Base-by-base conservation (phyloP, 2,888 invertebrate genomes). In the Charanyca ferruginea region DNA sequence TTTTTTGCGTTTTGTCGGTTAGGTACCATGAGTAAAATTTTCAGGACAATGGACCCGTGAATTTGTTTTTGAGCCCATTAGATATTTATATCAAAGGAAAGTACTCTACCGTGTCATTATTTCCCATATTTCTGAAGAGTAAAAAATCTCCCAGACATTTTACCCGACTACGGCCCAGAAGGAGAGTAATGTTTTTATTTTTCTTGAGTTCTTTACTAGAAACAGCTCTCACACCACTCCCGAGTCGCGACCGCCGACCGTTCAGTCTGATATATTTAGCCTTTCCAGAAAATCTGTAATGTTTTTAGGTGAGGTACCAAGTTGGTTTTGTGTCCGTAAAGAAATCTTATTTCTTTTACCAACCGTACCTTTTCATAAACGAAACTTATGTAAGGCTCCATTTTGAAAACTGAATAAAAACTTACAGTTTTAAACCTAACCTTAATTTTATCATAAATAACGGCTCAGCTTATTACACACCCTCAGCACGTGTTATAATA, bases 61-160 rank as follows among this genome's bases (percentile, higher is more conserved):
- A 55, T 63, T 75, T 76, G 55, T 66, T 76, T 76, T 66, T 52
- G 25, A 74, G 48, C 52, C 54, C 57, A 76, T 66, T 77, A 63
- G n/a, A n/a, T n/a, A 13, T 16, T 45, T 69, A 60, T 47, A 63
- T 51, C 64, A 60, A 70, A 75, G 44, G 44, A 65, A 73, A 48
- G 51, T 65, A 70, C 53, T 69, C 25, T 58, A 74, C 23, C 52
- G 67, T 67, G 64, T 52, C 59, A 79, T 78, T 77, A 66, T 78
- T 72, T 73, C 64, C 49, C 63, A 68, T 54, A 25, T 60, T 73
- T 73, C 68, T 45, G 1, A 54, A 63, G 13, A 54, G 20, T 11
- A 35, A 47, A 52, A 58, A 28, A 16, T 45, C 0, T 18, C 3
- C 9, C 9, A 47, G 32, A 18, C 1, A 20, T 38, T 16, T 16